phyloP scores from a whole-genome alignment of 2,113 vertebrate species.

The Coptodon bakossiorum region DNA sequence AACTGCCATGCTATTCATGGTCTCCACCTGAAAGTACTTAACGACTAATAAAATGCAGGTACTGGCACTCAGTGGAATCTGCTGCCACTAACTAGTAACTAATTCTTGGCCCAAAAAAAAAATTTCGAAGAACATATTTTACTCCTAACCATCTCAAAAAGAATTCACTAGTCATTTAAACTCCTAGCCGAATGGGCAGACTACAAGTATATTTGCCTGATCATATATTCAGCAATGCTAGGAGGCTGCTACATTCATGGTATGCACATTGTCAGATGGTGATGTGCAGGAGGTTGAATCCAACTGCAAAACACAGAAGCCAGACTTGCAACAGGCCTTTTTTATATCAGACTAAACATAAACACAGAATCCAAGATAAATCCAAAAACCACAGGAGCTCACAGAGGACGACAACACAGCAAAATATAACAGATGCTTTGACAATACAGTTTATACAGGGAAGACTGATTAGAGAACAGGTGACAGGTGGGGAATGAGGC shows the following conservation, averaged over 20 bases:
- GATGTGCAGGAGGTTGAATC: background rate
- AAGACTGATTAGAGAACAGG: background rate
- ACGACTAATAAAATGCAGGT: background rate
- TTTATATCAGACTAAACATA: background rate
- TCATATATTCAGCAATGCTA: background rate
- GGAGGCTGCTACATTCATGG: background rate
- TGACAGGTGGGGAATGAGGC: background rate
- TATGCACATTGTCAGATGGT: background rate
- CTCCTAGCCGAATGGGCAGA: background rate
- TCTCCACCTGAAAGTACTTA: background rate
- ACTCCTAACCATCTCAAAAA: background rate
- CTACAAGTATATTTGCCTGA: background rate
- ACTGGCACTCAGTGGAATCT: background rate
- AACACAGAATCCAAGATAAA: background rate
- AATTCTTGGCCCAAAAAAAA: fast-evolving
- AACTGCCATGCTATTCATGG: background rate
- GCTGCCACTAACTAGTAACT: background rate
- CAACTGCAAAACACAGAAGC: background rate
- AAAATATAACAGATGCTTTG: background rate
- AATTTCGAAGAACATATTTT: background rate
- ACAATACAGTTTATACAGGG: background rate
- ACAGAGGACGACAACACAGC: background rate
- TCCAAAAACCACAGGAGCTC: background rate
- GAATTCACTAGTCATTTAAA: background rate
- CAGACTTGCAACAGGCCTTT: background rate